phyloP scores from a whole-genome alignment of 92 coral and sea anemone genomes.

The Virgularia gustaviana region DNA sequence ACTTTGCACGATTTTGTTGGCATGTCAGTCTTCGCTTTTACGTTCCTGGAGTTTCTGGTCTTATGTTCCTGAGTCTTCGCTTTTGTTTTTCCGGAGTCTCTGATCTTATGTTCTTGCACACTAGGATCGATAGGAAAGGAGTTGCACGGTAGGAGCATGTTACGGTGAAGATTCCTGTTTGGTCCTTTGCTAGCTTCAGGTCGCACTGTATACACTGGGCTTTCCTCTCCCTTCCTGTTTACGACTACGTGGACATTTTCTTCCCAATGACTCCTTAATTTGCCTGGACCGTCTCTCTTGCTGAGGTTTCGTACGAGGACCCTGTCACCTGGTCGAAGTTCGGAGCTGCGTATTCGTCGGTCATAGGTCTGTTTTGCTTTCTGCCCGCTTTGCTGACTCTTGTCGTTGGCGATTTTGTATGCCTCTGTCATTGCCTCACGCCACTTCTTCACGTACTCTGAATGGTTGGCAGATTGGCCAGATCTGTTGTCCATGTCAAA shows the following conservation, averaged over 20 bases:
- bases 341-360: conserved; percentile 37
- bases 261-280: conserved; percentile 49
- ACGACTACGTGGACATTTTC: conserved; percentile 48
- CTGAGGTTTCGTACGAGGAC: conserved; percentile 50
- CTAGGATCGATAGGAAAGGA: conserved; percentile 38
- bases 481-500: conserved; percentile 1
- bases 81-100: background rate
- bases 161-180: conserved; percentile 37
- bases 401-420: conserved; percentile 22
- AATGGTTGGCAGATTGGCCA: background rate
- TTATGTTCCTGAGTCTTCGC: conserved; percentile 22
- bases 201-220: conserved; percentile 43
- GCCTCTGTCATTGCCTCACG: conserved; percentile 38
- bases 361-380: conserved; percentile 38
- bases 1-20: no score
- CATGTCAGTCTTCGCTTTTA: background rate
- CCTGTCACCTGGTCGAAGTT: conserved; percentile 41
- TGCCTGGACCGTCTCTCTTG: conserved; percentile 43
- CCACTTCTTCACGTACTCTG: conserved; percentile 36
- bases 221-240: conserved; percentile 31
- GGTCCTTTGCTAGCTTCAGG: conserved; percentile 34
- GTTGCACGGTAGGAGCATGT: conserved; percentile 50
- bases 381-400: conserved; percentile 23
- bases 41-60: background rate
- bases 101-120: background rate